A percentile compares a stretch with the other conserved stretches of the same genome.
phyloP scores from a whole-genome alignment of 2,113 vertebrate genomes.

The Terrapene triunguis region DNA sequence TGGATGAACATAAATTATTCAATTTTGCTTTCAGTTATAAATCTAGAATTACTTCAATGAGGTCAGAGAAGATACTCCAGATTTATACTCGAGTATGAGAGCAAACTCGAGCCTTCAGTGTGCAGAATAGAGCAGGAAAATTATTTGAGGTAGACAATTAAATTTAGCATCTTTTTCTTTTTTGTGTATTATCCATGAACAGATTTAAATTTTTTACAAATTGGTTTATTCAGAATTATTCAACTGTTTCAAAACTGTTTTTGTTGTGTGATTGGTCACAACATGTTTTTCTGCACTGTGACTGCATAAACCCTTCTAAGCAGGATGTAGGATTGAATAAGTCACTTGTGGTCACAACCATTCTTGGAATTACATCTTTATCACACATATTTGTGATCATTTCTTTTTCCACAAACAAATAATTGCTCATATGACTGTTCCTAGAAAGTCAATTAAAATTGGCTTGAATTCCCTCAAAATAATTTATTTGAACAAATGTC shows the following conservation, averaged over 20 bases:
- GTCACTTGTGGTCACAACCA: background rate
- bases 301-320: background rate
- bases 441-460: background rate
- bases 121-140: background rate
- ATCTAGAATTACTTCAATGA: background rate
- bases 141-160: background rate
- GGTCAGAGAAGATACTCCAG: background rate
- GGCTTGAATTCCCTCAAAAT: background rate
- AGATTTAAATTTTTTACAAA: background rate
- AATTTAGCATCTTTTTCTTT: background rate
- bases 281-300: background rate
- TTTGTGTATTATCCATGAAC: background rate
- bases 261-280: rapidly evolving
- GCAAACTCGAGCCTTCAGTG: background rate
- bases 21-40: background rate
- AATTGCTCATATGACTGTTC: background rate
- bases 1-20: background rate
- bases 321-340: background rate
- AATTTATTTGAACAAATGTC: background rate
- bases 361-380: background rate
- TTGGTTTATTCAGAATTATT: background rate
- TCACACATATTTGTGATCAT: background rate
- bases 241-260: background rate
- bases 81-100: background rate
- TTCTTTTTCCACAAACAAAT: background rate